Evolutionary conservation across 2,888 invertebrate genomes (phyloP).

Genomic region (Athalia circularis): DNA sequence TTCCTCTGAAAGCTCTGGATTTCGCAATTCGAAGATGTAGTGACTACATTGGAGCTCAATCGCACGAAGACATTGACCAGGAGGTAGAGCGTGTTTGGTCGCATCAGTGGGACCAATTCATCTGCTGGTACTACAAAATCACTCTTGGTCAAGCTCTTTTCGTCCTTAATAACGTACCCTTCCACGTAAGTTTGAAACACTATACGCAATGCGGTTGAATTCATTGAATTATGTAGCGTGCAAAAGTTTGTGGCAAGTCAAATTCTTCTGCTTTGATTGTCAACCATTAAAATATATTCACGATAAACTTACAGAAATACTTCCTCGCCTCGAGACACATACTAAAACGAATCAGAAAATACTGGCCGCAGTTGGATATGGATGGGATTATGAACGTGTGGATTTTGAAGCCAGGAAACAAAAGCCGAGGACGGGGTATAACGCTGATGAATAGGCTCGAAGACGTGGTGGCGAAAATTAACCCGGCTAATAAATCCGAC

Average conservation of each 20-base stretch:
- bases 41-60: slow-evolving; percentile 84
- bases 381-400: slow-evolving; percentile 94
- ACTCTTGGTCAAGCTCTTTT: slow-evolving; percentile 72
- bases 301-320: slow-evolving; percentile 63
- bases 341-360: slow-evolving; percentile 80
- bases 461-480: slow-evolving; percentile 85
- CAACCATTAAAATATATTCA: not conserved
- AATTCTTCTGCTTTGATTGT: no score
- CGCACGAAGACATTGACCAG: slow-evolving; percentile 87
- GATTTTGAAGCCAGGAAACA: slow-evolving; percentile 97
- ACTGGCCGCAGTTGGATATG: slow-evolving; percentile 88
- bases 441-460: slow-evolving; percentile 90
- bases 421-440: slow-evolving; percentile 94
- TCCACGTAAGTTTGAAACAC: slow-evolving; percentile 62
- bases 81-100: slow-evolving; percentile 85
- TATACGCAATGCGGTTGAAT: not conserved
- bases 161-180: slow-evolving; percentile 61
- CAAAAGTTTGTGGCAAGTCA: not conserved
- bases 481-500: slow-evolving; percentile 74
- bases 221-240: not conserved
- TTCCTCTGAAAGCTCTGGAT: slow-evolving; percentile 86
- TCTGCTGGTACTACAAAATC: slow-evolving; percentile 80
- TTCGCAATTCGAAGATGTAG: slow-evolving; percentile 88
- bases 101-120: slow-evolving; percentile 94
- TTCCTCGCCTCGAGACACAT: slow-evolving; percentile 73